Base-by-base conservation (phyloP, 2,888 invertebrate genomes). In the Ophioninae sp. region DNA sequence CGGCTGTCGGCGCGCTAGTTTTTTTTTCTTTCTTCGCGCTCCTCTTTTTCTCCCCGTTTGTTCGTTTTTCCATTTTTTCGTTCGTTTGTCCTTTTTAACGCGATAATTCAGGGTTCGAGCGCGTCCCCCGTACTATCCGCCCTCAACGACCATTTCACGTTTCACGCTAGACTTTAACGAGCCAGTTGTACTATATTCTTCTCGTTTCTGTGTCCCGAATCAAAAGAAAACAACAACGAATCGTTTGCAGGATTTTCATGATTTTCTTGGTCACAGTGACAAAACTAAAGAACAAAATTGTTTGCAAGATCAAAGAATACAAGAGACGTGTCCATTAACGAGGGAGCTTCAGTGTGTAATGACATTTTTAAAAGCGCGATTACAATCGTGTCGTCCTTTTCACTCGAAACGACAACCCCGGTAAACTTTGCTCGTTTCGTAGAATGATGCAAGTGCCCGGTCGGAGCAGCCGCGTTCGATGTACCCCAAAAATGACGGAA, bases 1-100 rank as follows among this genome's bases (percentile, higher is more conserved):
- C 86, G 87, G 85, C 87, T 75, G 82, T 87, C 83, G 84, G 72
- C 85, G 68, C 68, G 64, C 20, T 51, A 44, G 22, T 44, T 10
- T 51, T 20, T 44, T 71, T 58, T 61, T 84, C 56, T 56, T 44
- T 44, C 10, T 9, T 44, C 44, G 44, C n/a, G 1, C 6, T 39
- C 23, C 6, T 8, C 56, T 56, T 69, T 56, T 69, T n/a, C 23
- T n/a, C 10, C 8, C 65, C 39, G 9, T 10, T 44, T 13, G 44
- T 10, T 44, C 44, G 44, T 80, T 72, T 75, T 65, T 77, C 68
- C 76, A 78, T 84, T 81, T 79, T 81, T 10, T 44, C 44, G 44
- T 10, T 44, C 44, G 44, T 80, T 72, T 75, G 69, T 77, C 68
- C 79, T 80, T 84, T 81, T 79, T 81, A 72, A 77, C 84, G 79